Evolutionary conservation across 2,888 invertebrate genomes (phyloP).

Genomic region (Drosophila parthenogenetica): DNA sequence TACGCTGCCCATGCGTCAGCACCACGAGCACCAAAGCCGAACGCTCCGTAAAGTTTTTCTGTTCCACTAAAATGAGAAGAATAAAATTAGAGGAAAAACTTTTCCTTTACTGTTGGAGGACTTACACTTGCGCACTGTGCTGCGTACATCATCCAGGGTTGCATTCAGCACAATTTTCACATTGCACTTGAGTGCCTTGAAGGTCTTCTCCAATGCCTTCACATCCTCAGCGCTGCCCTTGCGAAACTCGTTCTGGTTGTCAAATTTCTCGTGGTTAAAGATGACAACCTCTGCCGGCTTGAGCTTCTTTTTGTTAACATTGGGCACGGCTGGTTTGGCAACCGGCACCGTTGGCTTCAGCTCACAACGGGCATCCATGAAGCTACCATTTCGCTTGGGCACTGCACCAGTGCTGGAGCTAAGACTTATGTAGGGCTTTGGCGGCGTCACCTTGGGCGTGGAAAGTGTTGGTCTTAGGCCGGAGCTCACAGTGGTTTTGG

Average conservation of each 20-base stretch:
- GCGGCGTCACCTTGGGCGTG: conserved; percentile 15
- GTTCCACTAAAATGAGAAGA: conserved; percentile 67
- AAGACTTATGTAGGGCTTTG: conserved; percentile 15
- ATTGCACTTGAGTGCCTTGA: conserved; percentile 76
- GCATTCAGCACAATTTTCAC: conserved; percentile 74
- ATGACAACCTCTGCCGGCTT: conserved; percentile 82
- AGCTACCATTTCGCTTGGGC: conserved; percentile 34
- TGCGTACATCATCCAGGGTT: conserved; percentile 72
- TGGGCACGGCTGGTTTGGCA: neutral
- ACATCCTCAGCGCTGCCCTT: conserved; percentile 81
- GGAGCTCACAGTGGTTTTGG: conserved; percentile 13
- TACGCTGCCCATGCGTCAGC: conserved; percentile 82
- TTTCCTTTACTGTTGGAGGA: conserved; percentile 18
- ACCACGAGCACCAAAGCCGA: conserved; percentile 82
- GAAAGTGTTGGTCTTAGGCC: conserved; percentile 22
- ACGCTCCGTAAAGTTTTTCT: conserved; percentile 74
- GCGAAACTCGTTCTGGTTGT: conserved; percentile 75
- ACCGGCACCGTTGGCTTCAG: conserved; percentile 7
- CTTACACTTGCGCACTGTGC: conserved; percentile 79
- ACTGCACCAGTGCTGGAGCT: conserved; percentile 28
- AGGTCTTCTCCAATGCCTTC: conserved; percentile 66
- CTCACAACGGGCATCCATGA: conserved; percentile 41
- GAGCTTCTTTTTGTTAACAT: conserved; percentile 47
- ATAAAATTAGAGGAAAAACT: neutral
- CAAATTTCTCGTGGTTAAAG: conserved; percentile 83